These are phyloP conservation scores for Tetragnatha montana DNA, from an alignment of 2,888 invertebrate species.

Conservation along the genomic window DNA sequence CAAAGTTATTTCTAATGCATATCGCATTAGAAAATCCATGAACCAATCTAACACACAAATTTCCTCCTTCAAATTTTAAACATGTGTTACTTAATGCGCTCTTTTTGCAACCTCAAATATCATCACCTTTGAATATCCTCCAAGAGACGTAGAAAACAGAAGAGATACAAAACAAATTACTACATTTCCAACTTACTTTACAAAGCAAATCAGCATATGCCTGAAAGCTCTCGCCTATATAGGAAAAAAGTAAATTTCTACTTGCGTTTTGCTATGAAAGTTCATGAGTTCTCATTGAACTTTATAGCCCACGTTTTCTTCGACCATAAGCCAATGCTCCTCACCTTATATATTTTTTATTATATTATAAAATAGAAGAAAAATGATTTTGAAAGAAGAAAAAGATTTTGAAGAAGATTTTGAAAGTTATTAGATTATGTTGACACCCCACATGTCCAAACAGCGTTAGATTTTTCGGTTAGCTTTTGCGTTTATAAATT, in stretches of 20 bases:
- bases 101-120: neutral
- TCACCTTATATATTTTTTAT: no score
- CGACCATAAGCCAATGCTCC: no score
- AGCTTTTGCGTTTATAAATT: no score
- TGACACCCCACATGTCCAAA: no score
- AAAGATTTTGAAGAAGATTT: no score
- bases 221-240: neutral
- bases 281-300: neutral
- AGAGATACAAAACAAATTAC: neutral
- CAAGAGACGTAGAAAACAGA: neutral
- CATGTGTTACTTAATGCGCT: neutral
- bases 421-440: no score
- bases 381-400: no score
- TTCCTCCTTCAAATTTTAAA: neutral
- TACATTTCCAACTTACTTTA: slow-evolving; percentile 18
- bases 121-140: neutral
- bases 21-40: no score
- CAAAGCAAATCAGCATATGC: neutral
- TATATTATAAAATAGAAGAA: no score
- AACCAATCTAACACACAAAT: neutral
- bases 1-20: no score
- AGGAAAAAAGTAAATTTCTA: neutral
- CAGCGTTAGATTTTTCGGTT: no score
- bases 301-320: neutral
- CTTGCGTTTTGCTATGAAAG: neutral